A percentile compares a stretch with the other conserved stretches of the same genome.
These are phyloP conservation scores for Drosophila putrida DNA, from an alignment of 2,888 invertebrate genomes.

Conservation along the genomic window DNA sequence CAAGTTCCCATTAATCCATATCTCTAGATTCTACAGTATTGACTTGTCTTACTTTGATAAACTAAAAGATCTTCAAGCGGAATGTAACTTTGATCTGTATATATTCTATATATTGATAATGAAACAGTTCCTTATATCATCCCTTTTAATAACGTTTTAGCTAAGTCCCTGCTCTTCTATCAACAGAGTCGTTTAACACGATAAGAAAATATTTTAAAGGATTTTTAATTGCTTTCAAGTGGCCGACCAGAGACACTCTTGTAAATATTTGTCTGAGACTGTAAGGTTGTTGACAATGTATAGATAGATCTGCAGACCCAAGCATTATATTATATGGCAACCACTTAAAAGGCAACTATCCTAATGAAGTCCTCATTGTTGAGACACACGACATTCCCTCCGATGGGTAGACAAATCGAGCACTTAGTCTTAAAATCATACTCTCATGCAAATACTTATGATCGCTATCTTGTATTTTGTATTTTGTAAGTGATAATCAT, in stretches of 20 bases:
- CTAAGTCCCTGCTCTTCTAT: conserved; percentile 49
- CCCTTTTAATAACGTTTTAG: background rate
- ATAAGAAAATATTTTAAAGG: conserved; percentile 78
- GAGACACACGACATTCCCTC: conserved; percentile 47
- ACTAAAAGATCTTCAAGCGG: too few species aligned
- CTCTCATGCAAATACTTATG: conserved; percentile 9
- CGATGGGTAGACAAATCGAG: conserved; percentile 56
- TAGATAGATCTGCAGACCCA: conserved; percentile 5
- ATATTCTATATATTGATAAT: background rate
- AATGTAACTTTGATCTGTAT: background rate
- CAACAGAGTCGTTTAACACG: conserved; percentile 56
- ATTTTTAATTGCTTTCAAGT: conserved; percentile 80
- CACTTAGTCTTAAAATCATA: conserved; percentile 23
- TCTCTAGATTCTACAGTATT: too few species aligned
- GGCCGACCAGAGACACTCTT: conserved; percentile 54
- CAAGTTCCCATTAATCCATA: too few species aligned
- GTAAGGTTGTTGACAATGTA: conserved; percentile 47
- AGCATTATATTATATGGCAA: conserved; percentile 10
- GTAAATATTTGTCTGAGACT: conserved; percentile 37
- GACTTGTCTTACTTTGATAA: too few species aligned
- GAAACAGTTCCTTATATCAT: background rate
- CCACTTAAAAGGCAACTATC: conserved; percentile 38
- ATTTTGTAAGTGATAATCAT: conserved; percentile 55
- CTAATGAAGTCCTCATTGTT: conserved; percentile 49
- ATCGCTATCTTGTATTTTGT: conserved; percentile 26